These are phyloP conservation scores for Dasyprocta punctata DNA, from an alignment of 2,113 vertebrate species.

Conservation along the genomic window DNA sequence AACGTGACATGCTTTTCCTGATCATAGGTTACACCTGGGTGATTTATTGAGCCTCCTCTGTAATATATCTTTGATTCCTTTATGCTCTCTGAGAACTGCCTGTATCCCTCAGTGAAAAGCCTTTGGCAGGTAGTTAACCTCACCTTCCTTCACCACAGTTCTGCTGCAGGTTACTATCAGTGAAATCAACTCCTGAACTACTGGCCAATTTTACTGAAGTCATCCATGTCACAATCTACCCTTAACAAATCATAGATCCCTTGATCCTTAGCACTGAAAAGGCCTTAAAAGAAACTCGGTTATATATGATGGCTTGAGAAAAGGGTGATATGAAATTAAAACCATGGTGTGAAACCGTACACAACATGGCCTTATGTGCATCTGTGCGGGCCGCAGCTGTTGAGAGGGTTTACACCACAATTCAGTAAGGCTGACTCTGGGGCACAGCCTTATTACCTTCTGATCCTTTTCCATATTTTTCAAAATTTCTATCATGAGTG, in stretches of 20 bases:
- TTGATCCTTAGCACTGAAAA: conserved; percentile 28
- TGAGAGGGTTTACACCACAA: not conserved
- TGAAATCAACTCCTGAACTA: conserved; percentile 46
- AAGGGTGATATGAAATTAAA: not conserved
- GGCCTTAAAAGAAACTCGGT: not conserved
- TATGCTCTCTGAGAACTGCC: conserved; percentile 30
- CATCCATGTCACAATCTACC: conserved; percentile 28
- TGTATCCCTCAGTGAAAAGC: conserved; percentile 60
- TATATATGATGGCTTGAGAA: not conserved
- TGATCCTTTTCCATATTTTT: not conserved
- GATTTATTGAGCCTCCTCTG: conserved; percentile 60
- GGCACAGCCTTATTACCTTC: not conserved
- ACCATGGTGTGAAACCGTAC: not conserved
- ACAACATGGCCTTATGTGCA: not conserved
- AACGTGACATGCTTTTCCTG: not conserved
- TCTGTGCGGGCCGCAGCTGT: not conserved
- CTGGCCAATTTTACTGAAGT: conserved; percentile 36
- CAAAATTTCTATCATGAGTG: not conserved
- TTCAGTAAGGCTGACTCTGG: not conserved
- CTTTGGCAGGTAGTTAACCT: conserved; percentile 68
- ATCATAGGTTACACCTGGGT: conserved; percentile 18
- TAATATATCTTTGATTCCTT: conserved; percentile 59
- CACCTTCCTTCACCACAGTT: conserved; percentile 56
- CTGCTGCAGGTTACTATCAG: conserved; percentile 47
- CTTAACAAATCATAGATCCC: conserved; percentile 39